Conservation (phyloP, 1,140 invertebrate genomes). For the Sweltsa coloradensis region DNA sequence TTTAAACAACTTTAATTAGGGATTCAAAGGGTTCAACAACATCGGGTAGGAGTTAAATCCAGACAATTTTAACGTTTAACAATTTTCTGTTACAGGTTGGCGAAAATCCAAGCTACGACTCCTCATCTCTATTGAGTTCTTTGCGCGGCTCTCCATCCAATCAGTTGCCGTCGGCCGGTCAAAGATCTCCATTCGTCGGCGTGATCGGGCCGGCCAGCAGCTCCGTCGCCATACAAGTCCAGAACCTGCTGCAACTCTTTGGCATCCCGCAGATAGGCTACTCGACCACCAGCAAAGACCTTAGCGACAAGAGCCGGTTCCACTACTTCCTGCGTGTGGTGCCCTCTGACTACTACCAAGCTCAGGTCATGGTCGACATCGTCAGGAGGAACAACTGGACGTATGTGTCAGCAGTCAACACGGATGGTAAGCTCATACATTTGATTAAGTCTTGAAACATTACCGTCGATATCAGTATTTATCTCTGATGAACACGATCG, state of each 20-base stretch:
- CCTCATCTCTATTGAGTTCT: too few relatives aligned
- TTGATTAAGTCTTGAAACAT: too few relatives aligned
- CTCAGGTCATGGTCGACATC: constrained; percentile 59
- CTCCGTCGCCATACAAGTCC: constrained; percentile 57
- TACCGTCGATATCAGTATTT: too few relatives aligned
- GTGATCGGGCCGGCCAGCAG: constrained; percentile 58
- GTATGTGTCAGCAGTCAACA: constrained; percentile 70
- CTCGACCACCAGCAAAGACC: constrained; percentile 62
- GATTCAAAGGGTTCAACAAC: too few relatives aligned
- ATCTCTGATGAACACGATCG: background rate
- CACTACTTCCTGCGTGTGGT: constrained; percentile 71
- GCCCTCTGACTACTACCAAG: constrained; percentile 71
- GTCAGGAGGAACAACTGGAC: constrained; percentile 67
- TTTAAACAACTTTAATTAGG: too few relatives aligned
- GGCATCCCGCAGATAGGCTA: constrained; percentile 58
- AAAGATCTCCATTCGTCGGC: constrained; percentile 45
- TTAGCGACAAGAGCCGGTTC: constrained; percentile 62
- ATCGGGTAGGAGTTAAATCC: too few relatives aligned
- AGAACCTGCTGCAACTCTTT: constrained; percentile 67
- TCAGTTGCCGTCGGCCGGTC: background rate
- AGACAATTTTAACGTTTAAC: too few relatives aligned
- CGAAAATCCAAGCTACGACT: too few relatives aligned
- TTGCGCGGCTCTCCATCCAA: too few relatives aligned
- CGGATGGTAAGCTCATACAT: constrained; percentile 66
- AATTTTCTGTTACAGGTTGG: too few relatives aligned